phyloP scores from a whole-genome alignment of 2,888 invertebrate genomes.

The Agrotis ipsilon region DNA sequence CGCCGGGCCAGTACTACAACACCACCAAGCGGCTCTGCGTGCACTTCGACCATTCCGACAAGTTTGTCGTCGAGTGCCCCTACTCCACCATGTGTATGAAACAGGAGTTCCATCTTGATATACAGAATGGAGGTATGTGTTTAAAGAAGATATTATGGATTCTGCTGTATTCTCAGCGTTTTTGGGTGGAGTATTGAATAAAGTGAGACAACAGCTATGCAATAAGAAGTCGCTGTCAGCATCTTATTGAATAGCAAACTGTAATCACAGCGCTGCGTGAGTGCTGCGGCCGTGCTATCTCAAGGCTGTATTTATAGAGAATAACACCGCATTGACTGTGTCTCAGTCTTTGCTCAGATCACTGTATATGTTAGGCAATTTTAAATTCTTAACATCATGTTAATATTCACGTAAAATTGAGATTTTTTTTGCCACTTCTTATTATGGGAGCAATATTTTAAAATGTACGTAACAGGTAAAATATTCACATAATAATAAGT shows the following conservation, averaged over 20 bases:
- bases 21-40: slow-evolving; percentile 93
- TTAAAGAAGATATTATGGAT: neutral
- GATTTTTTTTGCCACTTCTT: neutral
- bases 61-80: slow-evolving; percentile 94
- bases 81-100: slow-evolving; percentile 96
- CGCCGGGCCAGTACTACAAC: slow-evolving; percentile 90
- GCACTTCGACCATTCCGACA: slow-evolving; percentile 94
- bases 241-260: no score
- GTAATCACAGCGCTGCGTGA: no score
- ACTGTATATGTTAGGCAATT: neutral
- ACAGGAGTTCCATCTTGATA: slow-evolving; percentile 92
- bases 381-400: neutral
- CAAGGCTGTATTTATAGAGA: no score
- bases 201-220: neutral
- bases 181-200: neutral
- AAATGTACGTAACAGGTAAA: neutral
- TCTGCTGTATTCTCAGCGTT: neutral
- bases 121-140: slow-evolving; percentile 93
- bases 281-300: no score
- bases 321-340: no score
- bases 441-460: neutral
- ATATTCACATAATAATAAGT: neutral
- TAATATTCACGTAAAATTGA: neutral
- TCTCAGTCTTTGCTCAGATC: neutral
- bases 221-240: no score